phyloP scores from a whole-genome alignment of 1,140 invertebrate genomes.

The Triops longicaudatus region DNA sequence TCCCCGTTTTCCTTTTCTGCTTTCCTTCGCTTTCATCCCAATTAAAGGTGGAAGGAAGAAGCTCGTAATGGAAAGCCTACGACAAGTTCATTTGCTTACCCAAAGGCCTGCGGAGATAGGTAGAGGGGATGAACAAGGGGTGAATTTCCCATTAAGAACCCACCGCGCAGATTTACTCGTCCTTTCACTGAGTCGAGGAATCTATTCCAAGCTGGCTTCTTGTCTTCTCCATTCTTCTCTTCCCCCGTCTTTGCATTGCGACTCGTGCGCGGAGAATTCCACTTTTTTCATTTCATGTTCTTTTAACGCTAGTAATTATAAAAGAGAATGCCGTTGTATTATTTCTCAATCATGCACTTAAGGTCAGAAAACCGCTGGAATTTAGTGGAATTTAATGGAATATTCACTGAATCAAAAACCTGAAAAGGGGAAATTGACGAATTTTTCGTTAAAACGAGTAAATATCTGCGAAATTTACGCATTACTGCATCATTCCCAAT shows the following conservation, averaged over 20 bases:
- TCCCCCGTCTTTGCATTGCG: not conserved
- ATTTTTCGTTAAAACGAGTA: no score
- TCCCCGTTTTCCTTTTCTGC: not conserved
- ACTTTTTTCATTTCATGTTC: no score
- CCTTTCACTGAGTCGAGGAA: not conserved
- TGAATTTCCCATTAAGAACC: constrained; percentile 1
- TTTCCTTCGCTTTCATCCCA: not conserved
- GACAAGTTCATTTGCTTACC: constrained; percentile 3
- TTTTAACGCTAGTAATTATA: no score
- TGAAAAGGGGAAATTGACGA: no score
- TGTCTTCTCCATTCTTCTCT: not conserved
- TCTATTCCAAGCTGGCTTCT: not conserved
- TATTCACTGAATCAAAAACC: no score
- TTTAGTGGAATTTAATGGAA: no score
- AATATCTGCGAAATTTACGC: no score
- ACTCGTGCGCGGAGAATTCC: not conserved
- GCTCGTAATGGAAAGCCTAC: not conserved
- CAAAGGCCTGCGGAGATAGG: not conserved
- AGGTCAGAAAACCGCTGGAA: no score
- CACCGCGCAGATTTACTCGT: not conserved
- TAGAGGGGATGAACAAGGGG: not conserved
- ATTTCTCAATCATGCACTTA: no score
- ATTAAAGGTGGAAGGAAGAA: constrained; percentile 12
- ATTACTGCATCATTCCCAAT: no score
- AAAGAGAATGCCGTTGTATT: no score